Base-by-base conservation (phyloP, 2,797 vertebrate species). In the Tinamus major region DNA sequence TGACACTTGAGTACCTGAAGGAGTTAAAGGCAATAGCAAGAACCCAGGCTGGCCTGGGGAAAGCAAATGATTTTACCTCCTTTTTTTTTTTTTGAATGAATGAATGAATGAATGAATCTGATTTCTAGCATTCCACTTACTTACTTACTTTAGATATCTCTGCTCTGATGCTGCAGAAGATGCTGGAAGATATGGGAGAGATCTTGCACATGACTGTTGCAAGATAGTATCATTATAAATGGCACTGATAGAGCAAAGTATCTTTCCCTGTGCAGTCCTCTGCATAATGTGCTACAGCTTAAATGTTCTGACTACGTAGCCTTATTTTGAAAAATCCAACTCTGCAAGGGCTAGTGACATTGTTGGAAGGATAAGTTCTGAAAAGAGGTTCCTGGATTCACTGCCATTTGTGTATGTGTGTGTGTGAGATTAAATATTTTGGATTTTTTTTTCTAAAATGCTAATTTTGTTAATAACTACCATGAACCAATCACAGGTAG, bases 171-270 rank as follows among this genome's bases (percentile, higher is more conserved):
- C 87, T 82, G 82, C 69, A 76, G 79, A 90, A 87, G 61, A 74
- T n/a, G 41, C 76, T 89, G 83, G 83, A 87, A 95, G 79, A 93
- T 24, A 85, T 55, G 95, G 92, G 90, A 96, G 83, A 92, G 44
- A 96, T 94, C 96, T 92, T 96, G 75, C 81, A 90, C 81, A 90
- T 93, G 84, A 41, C 41, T 88, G 85, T 97, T 97, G 92, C 91
- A 92, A 96, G 95, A 89, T 10, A 86, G 79, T 58, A 65, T 48
- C 44, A 42, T 24, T 65, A 92, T 59, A 97, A 97, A 96, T 4
- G 89, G 76, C 61, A 91, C 62, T 35, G 58, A 93, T 90, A 82
- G 19, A 59, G 89, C 89, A 89, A 93, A 86, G 82, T 81, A 31
- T 84, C 95, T 95, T 97, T 96, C 96, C 65, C 24, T 44, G 42